Conservation (phyloP, 2,888 invertebrate species). For the Zygaena filipendulae region DNA sequence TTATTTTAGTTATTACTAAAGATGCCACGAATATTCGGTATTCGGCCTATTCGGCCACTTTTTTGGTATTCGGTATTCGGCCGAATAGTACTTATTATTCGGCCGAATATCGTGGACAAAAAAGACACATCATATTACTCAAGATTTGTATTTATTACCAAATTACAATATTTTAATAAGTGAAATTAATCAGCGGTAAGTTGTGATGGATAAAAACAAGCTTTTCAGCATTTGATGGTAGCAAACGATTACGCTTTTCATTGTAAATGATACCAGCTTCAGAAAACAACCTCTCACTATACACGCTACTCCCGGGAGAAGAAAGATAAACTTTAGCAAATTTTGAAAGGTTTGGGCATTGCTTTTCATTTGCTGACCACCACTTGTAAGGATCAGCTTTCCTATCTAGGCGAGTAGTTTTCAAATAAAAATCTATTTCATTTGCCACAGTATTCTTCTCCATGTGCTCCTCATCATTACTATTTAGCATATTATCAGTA, state of each 20-base stretch:
- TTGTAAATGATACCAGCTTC: slow-evolving; percentile 17
- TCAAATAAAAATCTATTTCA: slow-evolving; percentile 22
- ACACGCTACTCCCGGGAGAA: slow-evolving; percentile 14
- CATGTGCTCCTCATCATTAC: slow-evolving; percentile 15
- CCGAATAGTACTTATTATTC: slow-evolving; percentile 5
- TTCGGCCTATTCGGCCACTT: slow-evolving; percentile 10
- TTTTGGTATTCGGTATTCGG: too few relatives aligned
- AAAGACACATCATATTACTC: slow-evolving; percentile 8
- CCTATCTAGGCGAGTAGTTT: slow-evolving; percentile 16
- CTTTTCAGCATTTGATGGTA: slow-evolving; percentile 14
- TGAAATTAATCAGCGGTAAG: slow-evolving; percentile 8
- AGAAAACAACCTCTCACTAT: slow-evolving; percentile 16
- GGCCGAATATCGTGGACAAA: slow-evolving; percentile 7
- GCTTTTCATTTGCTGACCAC: slow-evolving; percentile 5
- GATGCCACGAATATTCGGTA: too few relatives aligned
- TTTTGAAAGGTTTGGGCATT: slow-evolving; percentile 12
- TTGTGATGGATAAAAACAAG: slow-evolving; percentile 17
- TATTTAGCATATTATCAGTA: slow-evolving; percentile 17
- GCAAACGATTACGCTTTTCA: slow-evolving; percentile 14
- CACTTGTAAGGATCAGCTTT: slow-evolving; percentile 3
- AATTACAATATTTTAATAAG: slow-evolving; percentile 6
- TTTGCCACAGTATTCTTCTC: slow-evolving; percentile 20
- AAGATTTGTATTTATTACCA: slow-evolving; percentile 3
- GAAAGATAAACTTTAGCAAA: slow-evolving; percentile 15
- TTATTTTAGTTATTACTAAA: too few relatives aligned